phyloP scores from a whole-genome alignment of 92 coral and sea anemone genomes.

The Muricea muricata region DNA sequence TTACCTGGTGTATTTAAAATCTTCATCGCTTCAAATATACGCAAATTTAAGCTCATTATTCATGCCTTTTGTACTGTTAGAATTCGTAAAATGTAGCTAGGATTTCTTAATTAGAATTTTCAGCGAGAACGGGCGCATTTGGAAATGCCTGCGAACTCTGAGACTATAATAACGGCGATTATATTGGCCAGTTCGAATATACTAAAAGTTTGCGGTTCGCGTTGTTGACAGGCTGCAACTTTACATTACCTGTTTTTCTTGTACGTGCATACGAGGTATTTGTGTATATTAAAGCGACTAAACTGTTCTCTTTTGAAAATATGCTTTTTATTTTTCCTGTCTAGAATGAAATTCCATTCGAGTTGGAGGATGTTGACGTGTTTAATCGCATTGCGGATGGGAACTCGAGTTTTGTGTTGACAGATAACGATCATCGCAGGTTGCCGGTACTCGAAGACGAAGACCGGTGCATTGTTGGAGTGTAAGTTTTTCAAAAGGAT shows the following conservation, averaged over 20 bases:
- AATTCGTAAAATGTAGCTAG: not conserved
- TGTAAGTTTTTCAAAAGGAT: too few species aligned
- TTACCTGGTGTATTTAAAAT: not conserved
- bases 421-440: slow-evolving; percentile 60
- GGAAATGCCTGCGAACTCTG: too few species aligned
- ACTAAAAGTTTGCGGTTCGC: too few species aligned
- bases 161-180: too few species aligned
- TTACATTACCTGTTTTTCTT: too few species aligned
- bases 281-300: too few species aligned
- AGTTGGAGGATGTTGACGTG: slow-evolving; percentile 77
- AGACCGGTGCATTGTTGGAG: slow-evolving; percentile 74
- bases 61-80: not conserved
- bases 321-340: not conserved
- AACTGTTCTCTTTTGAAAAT: too few species aligned
- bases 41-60: not conserved
- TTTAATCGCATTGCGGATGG: slow-evolving; percentile 71
- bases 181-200: too few species aligned
- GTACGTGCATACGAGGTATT: too few species aligned
- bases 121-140: too few species aligned
- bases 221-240: too few species aligned
- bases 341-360: slow-evolving; percentile 83
- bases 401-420: slow-evolving; percentile 71
- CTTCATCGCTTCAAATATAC: not conserved
- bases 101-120: too few species aligned
- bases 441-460: slow-evolving; percentile 83